phyloP scores from a whole-genome alignment of 2,888 invertebrate species.

The Seira musarum region DNA sequence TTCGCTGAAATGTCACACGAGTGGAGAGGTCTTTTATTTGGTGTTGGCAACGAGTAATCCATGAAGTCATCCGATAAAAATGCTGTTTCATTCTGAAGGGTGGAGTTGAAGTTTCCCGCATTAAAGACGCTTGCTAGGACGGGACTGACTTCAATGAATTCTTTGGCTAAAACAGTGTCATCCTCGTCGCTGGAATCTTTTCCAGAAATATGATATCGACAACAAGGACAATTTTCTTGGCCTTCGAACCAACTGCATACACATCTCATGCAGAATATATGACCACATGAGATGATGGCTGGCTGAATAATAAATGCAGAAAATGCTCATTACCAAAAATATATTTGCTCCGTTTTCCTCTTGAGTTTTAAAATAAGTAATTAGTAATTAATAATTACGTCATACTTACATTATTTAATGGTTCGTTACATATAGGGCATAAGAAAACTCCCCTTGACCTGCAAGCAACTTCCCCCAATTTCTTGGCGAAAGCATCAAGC shows the following conservation, averaged over 20 bases:
- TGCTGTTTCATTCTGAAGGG: not conserved
- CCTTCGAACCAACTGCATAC: conserved; percentile 31
- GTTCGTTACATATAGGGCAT: conserved; percentile 46
- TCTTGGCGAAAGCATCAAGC: not conserved
- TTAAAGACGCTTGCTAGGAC: conserved; percentile 33
- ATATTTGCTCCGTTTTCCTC: too few species aligned
- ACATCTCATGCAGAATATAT: conserved; percentile 42
- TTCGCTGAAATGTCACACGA: conserved; percentile 8
- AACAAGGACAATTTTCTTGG: conserved; percentile 52
- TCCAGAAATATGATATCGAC: conserved; percentile 31
- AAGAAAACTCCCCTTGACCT: conserved; percentile 24
- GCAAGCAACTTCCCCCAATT: not conserved
- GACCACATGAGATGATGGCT: conserved; percentile 46
- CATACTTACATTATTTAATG: conserved; percentile 15
- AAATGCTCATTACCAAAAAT: too few species aligned
- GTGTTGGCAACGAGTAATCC: not conserved
- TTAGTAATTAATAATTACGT: too few species aligned
- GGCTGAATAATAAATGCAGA: conserved; percentile 24
- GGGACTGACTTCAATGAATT: conserved; percentile 12
- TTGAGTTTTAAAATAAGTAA: too few species aligned
- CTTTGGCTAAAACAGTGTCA: conserved; percentile 4
- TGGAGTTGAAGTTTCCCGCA: conserved; percentile 25
- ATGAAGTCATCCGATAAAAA: not conserved
- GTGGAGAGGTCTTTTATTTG: not conserved
- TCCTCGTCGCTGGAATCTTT: conserved; percentile 12